Base-by-base conservation (phyloP, 2,113 vertebrate genomes). In the Trichechus manatus region DNA sequence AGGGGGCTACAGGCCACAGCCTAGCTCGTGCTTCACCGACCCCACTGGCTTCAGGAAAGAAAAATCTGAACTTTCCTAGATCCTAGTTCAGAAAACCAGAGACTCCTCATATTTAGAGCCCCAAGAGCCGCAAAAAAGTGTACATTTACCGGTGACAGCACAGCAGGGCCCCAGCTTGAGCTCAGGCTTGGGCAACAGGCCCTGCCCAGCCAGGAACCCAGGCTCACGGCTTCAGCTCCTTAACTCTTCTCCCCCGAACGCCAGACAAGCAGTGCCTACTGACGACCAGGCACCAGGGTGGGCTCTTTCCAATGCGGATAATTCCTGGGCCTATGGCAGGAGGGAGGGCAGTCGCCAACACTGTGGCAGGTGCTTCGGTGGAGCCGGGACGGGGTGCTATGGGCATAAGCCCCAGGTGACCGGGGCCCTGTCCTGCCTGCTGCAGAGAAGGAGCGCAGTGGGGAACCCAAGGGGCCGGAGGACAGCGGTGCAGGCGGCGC, bases 391-490 rank as follows among this genome's bases (percentile, higher is more conserved):
- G 1, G 66, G 84, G 92, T 50, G 88, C 92, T 3, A 78, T 11
- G 91, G 63, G 89, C 68, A 10, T 39, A 75, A 91, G 70, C 96
- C 79, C 19, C n/a, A 96, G 44, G 25, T 82, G 89, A 97, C 74
- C 23, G 11, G 93, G 3, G 2, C 77, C 70, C 25, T 25, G 68
- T 97, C 31, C 93, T 85, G 70, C 96, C 80, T 36, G 96, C 93
- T 93, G 84, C 98, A 99, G 99, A 99, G 64, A 99, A 99, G 95
- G 99, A 99, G 88, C 98, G 99, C n/a, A 98, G 98, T 63, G 99
- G 98, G 0, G 99, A 99, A 64, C 98, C 99, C 96, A 99, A 99
- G 87, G 99, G 99, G 92, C 99, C 99, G 6, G 99, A 99, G 92
- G 98, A 79, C 83, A 98, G 98, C 66, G 98, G 98, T 0, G 99